Percentiles rank a stretch among this genome's conserved stretches.
These are phyloP conservation scores for Heliocidaris erythrogramma DNA, from an alignment of 35 echinoderm and acorn worm species.

Conservation along the genomic window DNA sequence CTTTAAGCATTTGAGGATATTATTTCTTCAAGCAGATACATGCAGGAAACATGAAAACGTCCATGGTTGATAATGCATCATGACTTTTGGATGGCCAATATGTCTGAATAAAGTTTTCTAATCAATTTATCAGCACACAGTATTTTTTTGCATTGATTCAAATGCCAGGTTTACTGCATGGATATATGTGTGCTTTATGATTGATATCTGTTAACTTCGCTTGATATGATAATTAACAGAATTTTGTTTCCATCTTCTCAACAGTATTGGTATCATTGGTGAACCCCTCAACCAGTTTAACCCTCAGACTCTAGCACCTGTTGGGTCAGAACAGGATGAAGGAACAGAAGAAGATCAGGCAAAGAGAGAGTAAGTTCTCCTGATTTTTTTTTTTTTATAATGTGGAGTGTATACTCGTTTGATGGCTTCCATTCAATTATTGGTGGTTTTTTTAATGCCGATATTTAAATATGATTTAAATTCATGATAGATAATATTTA, in stretches of 20 bases:
- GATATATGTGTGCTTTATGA: background rate
- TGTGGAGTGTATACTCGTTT: too few relatives aligned
- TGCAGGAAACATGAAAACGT: background rate
- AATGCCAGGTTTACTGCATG: background rate
- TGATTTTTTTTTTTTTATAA: too few relatives aligned
- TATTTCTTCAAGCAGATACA: background rate
- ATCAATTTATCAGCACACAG: background rate
- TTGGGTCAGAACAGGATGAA: constrained; percentile 92
- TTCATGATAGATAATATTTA: too few relatives aligned
- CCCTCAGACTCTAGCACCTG: constrained; percentile 74
- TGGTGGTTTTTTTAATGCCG: too few relatives aligned
- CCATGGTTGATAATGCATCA: background rate
- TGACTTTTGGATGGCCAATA: background rate
- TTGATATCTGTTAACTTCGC: background rate
- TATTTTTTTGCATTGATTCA: background rate
- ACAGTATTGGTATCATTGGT: constrained; percentile 88
- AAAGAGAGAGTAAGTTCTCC: constrained; percentile 64
- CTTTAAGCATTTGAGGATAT: background rate
- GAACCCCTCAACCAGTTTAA: constrained; percentile 86
- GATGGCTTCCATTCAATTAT: too few relatives aligned
- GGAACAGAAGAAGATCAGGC: constrained; percentile 82
- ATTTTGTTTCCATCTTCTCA: constrained; percentile 15
- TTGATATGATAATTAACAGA: background rate
- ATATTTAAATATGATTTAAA: too few relatives aligned
- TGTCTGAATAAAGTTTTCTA: background rate